phyloP scores from a whole-genome alignment of 1,140 invertebrate genomes.

The Mactra quadrangularis region DNA sequence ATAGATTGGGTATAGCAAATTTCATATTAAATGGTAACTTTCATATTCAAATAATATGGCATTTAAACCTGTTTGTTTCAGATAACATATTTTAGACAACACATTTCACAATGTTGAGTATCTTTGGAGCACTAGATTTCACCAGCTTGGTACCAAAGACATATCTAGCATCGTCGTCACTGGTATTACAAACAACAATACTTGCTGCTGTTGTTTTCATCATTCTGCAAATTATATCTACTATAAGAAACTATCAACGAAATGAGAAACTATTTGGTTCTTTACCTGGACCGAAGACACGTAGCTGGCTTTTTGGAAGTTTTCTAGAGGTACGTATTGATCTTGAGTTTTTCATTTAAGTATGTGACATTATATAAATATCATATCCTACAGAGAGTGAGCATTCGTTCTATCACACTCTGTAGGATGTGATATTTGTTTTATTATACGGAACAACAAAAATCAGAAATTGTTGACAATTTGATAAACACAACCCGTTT shows the following conservation, averaged over 20 bases:
- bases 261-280: conserved; percentile 22
- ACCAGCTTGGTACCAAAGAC: conserved; percentile 10
- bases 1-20: too few relatives aligned
- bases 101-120: conserved; percentile 29
- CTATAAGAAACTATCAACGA: conserved; percentile 8
- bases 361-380: not conserved
- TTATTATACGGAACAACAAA: too few relatives aligned
- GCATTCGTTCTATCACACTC: too few relatives aligned
- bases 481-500: too few relatives aligned
- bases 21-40: too few relatives aligned
- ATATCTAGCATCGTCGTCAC: conserved; percentile 23
- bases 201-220: conserved; percentile 14
- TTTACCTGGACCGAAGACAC: conserved; percentile 27
- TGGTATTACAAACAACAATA: conserved; percentile 36
- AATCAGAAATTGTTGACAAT: too few relatives aligned
- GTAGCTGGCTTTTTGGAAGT: conserved; percentile 41
- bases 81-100: too few relatives aligned
- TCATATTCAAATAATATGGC: too few relatives aligned
- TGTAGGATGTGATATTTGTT: too few relatives aligned
- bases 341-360: not conserved
- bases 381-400: too few relatives aligned
- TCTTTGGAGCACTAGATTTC: conserved; percentile 16
- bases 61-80: too few relatives aligned
- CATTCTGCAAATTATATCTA: conserved; percentile 4
- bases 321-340: conserved; percentile 20